A percentile compares a stretch with the other conserved stretches of the same genome.
These are phyloP conservation scores for Eubasilissa regina DNA, from an alignment of 1,140 invertebrate species.

Conservation along the genomic window DNA sequence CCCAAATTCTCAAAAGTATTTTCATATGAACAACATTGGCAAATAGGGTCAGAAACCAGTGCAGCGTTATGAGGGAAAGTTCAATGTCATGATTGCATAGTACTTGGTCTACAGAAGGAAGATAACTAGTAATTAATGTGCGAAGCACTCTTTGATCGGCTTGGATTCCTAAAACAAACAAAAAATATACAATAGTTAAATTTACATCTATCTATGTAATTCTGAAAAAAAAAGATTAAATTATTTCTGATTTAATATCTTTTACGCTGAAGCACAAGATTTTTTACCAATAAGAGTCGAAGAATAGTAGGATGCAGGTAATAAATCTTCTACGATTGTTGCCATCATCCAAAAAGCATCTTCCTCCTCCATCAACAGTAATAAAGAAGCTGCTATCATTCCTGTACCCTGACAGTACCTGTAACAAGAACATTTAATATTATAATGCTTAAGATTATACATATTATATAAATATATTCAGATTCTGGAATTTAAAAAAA, in stretches of 20 bases:
- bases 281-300: constrained; percentile 89
- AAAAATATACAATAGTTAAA: background rate
- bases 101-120: constrained; percentile 91
- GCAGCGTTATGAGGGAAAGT: constrained; percentile 94
- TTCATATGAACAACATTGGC: constrained; percentile 98
- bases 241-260: too few species aligned
- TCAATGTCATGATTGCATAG: constrained; percentile 96
- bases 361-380: constrained; percentile 98
- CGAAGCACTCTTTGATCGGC: constrained; percentile 96
- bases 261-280: background rate
- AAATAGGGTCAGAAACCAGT: constrained; percentile 99
- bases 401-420: constrained; percentile 97
- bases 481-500: too few species aligned
- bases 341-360: constrained; percentile 99
- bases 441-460: too few species aligned
- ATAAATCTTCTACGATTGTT: constrained; percentile 96
- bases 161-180: constrained; percentile 79
- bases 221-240: too few species aligned
- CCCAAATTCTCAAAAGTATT: constrained; percentile 96
- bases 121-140: constrained; percentile 90
- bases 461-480: too few species aligned
- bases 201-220: too few species aligned
- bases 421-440: constrained; percentile 47
- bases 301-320: constrained; percentile 98
- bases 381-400: constrained; percentile 94